Base-by-base conservation (phyloP, 2,888 invertebrate genomes). In the Scotopteryx bipunctaria region DNA sequence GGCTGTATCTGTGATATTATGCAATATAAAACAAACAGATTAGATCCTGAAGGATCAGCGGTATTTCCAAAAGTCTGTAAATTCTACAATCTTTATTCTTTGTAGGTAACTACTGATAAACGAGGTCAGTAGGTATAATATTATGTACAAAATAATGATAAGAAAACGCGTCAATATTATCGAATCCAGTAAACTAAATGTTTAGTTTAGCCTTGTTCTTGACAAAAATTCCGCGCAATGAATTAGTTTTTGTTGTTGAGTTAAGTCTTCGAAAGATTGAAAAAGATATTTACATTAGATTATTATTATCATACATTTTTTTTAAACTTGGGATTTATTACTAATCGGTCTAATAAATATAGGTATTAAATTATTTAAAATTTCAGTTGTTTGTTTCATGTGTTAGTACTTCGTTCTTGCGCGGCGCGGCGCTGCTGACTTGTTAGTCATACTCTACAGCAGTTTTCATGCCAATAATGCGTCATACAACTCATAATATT, bases 351-450 rank as follows among this genome's bases (percentile, higher is more conserved):
- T n/a, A n/a, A n/a, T n/a, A n/a, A n/a, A n/a, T n/a, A n/a, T n/a
- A n/a, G n/a, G n/a, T n/a, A n/a, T n/a, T n/a, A n/a, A n/a, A n/a
- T n/a, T n/a, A n/a, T n/a, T n/a, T n/a, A 11, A 1, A 17, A 35
- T 47, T 53, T 43, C 42, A 47, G 15, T 29, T 54, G 38, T 54
- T 48, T 48, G 19, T 44, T 36, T 36, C 33, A 16, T 31, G 35
- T 1, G 35, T 51, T 53, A 57, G 57, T 61, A 52, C 50, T 6
- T 31, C 36, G 53, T 54, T 47, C 49, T 38, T 33, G 57, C 56
- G 52, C 56, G 40, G 51, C 41, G 51, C 31, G 56, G 51, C 47
- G 59, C 50, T 60, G 51, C 33, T 50, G 49, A 21, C 27, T 14
- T 21, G 32, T 58, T 54, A 55, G 45, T 55, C 55, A 53, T 50